These are phyloP conservation scores for Microcebus lehilahytsara DNA, from an alignment of 2,113 vertebrate species.

Conservation along the genomic window DNA sequence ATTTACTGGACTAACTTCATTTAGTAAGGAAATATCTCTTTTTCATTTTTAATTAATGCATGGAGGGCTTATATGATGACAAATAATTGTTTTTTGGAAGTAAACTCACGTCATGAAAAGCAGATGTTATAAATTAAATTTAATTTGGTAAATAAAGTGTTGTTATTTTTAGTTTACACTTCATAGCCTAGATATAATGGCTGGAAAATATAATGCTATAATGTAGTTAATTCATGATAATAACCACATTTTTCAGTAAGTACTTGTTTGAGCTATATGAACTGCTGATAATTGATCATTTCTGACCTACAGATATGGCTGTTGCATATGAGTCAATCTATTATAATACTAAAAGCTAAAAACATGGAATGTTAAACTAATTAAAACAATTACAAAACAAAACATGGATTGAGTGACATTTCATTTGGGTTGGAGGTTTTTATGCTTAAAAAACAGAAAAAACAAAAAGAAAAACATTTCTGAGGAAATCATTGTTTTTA, in stretches of 20 bases:
- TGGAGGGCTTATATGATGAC: neutral
- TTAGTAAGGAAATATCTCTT: neutral
- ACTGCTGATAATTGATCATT: neutral
- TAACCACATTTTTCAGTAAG: neutral
- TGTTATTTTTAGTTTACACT: neutral
- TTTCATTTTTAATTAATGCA: conserved; percentile 29
- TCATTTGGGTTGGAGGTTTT: conserved; percentile 40
- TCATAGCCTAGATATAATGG: neutral
- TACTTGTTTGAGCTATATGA: neutral
- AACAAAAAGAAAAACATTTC: conserved; percentile 10
- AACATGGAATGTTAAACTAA: neutral
- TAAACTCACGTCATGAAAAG: neutral
- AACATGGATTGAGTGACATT: neutral
- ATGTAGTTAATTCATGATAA: neutral
- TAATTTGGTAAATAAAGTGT: neutral
- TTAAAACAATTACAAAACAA: neutral
- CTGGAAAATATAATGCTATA: neutral
- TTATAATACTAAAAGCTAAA: neutral
- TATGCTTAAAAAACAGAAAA: conserved; percentile 25
- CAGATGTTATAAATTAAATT: neutral
- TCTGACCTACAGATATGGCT: neutral
- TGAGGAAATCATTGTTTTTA: conserved; percentile 52
- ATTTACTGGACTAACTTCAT: neutral
- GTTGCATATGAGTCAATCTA: neutral
- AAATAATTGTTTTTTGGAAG: conserved; percentile 23